These are phyloP conservation scores for Microctenopoma stevenorrisi DNA, from an alignment of 2,797 vertebrate species.

Conservation along the genomic window DNA sequence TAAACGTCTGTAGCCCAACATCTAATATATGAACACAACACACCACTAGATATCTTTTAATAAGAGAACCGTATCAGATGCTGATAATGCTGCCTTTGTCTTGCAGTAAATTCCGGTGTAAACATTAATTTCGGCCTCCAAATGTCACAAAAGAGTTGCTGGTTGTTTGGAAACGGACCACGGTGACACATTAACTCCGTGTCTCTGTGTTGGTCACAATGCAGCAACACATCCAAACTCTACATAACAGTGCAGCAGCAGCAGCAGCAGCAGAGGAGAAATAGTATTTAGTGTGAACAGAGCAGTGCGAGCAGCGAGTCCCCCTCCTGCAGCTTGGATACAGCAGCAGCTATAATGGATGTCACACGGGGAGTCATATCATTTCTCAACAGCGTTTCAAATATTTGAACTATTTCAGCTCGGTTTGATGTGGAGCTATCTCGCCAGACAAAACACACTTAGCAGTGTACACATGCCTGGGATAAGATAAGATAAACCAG, in stretches of 20 bases:
- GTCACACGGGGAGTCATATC: constrained; percentile 38
- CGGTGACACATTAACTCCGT: constrained; percentile 33
- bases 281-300: constrained; percentile 1
- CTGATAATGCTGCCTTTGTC: constrained; percentile 16
- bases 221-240: not conserved
- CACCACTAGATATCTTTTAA: too few relatives aligned
- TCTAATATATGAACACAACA: too few relatives aligned
- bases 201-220: not conserved
- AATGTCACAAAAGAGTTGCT: constrained; percentile 17
- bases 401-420: constrained; percentile 64
- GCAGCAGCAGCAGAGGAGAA: not conserved
- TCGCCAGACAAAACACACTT: constrained; percentile 52
- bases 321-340: constrained; percentile 15
- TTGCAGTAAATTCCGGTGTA: constrained; percentile 17
- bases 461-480: constrained; percentile 50
- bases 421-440: constrained; percentile 49
- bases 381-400: constrained; percentile 59
- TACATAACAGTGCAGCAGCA: not conserved
- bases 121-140: constrained; percentile 51
- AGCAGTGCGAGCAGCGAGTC: constrained; percentile 1
- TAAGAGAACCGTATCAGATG: not conserved
- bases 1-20: too few relatives aligned
- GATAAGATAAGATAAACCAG: constrained; percentile 55
- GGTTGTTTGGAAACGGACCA: not conserved
- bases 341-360: constrained; percentile 37